phyloP scores from a whole-genome alignment of 2,113 vertebrate species.

The Motacilla alba region DNA sequence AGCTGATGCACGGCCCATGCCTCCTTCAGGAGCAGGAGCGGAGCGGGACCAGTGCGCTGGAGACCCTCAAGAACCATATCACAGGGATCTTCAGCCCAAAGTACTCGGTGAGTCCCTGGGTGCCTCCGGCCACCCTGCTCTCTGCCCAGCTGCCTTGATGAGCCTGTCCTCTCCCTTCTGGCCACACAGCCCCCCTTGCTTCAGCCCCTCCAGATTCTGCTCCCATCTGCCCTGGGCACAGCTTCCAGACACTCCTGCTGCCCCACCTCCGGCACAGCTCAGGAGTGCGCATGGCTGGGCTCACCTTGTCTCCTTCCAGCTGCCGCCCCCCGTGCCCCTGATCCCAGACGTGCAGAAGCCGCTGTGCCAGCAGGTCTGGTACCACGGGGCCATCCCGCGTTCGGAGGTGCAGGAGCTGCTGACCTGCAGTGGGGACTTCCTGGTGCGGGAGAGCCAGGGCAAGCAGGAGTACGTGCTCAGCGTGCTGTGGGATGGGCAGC shows the following conservation, averaged over 20 bases:
- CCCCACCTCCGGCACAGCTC: accelerated
- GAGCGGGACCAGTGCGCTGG: constrained; percentile 67
- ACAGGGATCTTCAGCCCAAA: constrained; percentile 85
- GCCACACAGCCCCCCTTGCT: neutral
- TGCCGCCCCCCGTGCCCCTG: constrained; percentile 68
- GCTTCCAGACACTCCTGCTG: neutral
- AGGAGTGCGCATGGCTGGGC: neutral
- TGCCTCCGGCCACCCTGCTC: neutral
- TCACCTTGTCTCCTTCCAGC: constrained; percentile 60
- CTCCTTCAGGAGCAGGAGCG: constrained; percentile 73
- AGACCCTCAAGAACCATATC: constrained; percentile 83
- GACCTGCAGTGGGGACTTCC: constrained; percentile 83
- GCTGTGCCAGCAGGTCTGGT: constrained; percentile 90
- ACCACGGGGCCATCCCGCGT: constrained; percentile 91
- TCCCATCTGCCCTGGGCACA: neutral
- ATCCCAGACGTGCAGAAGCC: constrained; percentile 85
- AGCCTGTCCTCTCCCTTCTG: neutral
- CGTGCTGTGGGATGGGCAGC: constrained; percentile 84
- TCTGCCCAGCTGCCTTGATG: neutral
- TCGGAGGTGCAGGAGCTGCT: constrained; percentile 87
- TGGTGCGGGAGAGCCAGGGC: constrained; percentile 94
- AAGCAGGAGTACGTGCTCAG: constrained; percentile 93
- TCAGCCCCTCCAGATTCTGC: neutral
- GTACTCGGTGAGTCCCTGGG: constrained; percentile 74
- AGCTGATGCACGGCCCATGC: neutral